Base-by-base conservation (phyloP, 2,888 invertebrate genomes). In the Odontocerum albicorne region DNA sequence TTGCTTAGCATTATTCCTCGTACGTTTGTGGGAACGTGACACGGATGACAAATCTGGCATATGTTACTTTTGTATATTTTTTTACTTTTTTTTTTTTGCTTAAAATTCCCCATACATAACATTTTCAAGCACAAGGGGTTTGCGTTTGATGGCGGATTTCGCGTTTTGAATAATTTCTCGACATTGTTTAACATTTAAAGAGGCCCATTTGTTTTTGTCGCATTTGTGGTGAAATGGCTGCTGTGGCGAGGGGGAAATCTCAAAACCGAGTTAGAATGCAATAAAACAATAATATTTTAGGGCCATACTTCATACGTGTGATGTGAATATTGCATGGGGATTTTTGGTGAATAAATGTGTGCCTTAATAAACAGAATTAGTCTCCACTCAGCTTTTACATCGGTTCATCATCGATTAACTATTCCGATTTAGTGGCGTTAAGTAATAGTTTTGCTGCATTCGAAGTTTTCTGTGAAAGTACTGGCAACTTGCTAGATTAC, bases 131-230 rank as follows among this genome's bases (percentile, higher is more conserved):
- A 33, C 17, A 46, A 12, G 46, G 46, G 10, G 46, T 27, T 36
- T 20, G 39, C 27, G 22, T 39, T 59, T 55, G 55, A 55, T 46
- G 50, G 59, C 33, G n/a, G 42, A 32, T 22, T 40, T 57, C 46
- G 36, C 55, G 44, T 17, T 60, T 60, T 58, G 60, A 60, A 58
- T 60, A 58, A 60, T 57, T 56, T 49, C 33, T 32, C 20, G 39
- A 20, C 52, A 60, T 58, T 60, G 55, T 60, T 60, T 57, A 57
- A 49, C 49, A 52, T 52, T 57, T 52, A 57, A 52, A 57, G 32
- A 40, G n/a, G 49, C 27, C 42, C 22, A 42, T 56, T 47, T 55
- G 55, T 56, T 46, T 56, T 27, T 47, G 49, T 52, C 52, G 38
- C 27, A 38, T 53, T 33, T 33, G 45, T 19, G 13, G 45, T 13